Percentiles rank a stretch among this genome's conserved stretches.
Conservation (phyloP, 1,140 invertebrate genomes). For the Charaxes varanes region DNA sequence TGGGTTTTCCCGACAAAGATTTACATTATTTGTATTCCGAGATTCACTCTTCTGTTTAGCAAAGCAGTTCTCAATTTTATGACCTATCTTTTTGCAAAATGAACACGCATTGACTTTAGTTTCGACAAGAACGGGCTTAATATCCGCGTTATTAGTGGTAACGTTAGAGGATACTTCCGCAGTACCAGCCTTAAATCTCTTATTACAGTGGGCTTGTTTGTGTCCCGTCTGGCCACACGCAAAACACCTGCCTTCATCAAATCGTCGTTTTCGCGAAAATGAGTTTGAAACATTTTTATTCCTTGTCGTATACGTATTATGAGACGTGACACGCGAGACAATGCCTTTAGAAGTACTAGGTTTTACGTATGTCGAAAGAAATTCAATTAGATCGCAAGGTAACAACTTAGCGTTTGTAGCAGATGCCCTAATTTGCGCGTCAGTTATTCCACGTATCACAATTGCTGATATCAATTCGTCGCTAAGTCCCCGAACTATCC, state of each 20-base stretch:
- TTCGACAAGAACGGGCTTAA: not conserved
- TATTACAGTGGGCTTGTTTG: no score
- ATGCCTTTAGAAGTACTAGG: constrained; percentile 7
- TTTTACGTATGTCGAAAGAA: constrained; percentile 14
- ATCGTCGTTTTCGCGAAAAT: constrained; percentile 3
- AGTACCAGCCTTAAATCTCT: no score
- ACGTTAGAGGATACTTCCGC: not conserved
- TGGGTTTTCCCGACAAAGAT: no score
- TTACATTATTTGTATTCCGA: constrained; percentile 8
- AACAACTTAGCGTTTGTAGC: constrained; percentile 9
- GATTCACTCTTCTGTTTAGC: not conserved
- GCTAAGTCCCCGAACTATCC: constrained; percentile 7
- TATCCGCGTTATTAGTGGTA: not conserved
- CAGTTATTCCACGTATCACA: constrained; percentile 9
- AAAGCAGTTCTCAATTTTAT: no score
- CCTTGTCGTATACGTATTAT: no score
- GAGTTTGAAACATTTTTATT: no score
- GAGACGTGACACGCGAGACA: no score
- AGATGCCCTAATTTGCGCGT: constrained; percentile 8
- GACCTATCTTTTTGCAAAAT: constrained; percentile 9
- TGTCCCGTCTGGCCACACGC: constrained; percentile 2
- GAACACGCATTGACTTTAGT: not conserved
- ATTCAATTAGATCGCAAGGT: constrained; percentile 4
- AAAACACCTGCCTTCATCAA: constrained; percentile 3
- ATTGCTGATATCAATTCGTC: constrained; percentile 8